Evolutionary conservation across 2,888 invertebrate genomes (phyloP).

Genomic region (Lycocerus yunnanus): DNA sequence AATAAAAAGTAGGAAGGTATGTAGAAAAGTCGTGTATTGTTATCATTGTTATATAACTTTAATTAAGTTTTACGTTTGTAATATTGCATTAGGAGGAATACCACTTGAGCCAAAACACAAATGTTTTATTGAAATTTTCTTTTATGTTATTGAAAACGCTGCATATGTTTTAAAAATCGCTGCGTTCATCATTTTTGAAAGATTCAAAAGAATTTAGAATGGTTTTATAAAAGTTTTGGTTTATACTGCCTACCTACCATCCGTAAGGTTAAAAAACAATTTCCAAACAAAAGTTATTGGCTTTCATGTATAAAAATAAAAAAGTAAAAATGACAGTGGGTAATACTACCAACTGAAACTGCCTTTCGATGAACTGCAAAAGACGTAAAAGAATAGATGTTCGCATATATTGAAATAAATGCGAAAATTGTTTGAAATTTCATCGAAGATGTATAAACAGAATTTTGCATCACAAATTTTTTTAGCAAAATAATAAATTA

Average conservation of each 20-base stretch:
- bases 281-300: constrained; percentile 20
- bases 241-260: constrained; percentile 12
- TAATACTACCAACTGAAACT: constrained; percentile 6
- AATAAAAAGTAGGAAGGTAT: too few relatives aligned
- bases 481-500: not conserved
- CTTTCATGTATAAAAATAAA: constrained; percentile 21
- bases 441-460: not conserved
- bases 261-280: constrained; percentile 28
- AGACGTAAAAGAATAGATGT: constrained; percentile 4
- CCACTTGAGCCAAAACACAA: not conserved
- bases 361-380: constrained; percentile 3
- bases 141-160: not conserved
- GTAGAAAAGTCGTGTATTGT: too few relatives aligned
- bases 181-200: constrained; percentile 11
- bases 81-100: not conserved
- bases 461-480: not conserved
- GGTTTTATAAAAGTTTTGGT: constrained; percentile 28
- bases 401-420: constrained; percentile 2
- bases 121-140: not conserved
- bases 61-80: not conserved
- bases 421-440: not conserved
- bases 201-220: constrained; percentile 26
- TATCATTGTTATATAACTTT: not conserved
- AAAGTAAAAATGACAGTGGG: constrained; percentile 15
- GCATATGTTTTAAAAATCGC: not conserved